These are phyloP conservation scores for Morpho achilles DNA, from an alignment of 2,888 invertebrate genomes.

Conservation along the genomic window DNA sequence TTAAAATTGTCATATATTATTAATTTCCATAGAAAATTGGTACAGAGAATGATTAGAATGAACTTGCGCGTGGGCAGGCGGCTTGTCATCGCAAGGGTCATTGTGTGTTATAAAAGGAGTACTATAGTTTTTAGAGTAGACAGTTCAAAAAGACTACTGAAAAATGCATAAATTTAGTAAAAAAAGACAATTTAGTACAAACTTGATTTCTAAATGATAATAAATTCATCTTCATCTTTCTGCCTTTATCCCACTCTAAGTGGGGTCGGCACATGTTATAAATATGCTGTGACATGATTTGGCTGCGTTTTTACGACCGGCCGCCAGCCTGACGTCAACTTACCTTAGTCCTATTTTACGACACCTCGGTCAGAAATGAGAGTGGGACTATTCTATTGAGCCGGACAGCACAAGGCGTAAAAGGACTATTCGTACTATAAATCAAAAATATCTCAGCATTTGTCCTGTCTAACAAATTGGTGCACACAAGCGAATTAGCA, in stretches of 20 bases:
- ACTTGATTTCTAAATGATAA: too few relatives aligned
- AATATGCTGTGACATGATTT: too few relatives aligned
- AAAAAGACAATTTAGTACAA: not conserved
- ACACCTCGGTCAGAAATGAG: too few relatives aligned
- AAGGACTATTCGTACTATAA: too few relatives aligned
- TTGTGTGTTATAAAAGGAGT: conserved; percentile 46
- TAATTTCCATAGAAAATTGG: conserved; percentile 6
- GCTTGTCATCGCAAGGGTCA: conserved; percentile 71
- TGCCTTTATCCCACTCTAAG: too few relatives aligned
- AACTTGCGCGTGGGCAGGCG: conserved; percentile 65
- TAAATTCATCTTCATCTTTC: too few relatives aligned
- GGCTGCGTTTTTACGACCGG: too few relatives aligned
- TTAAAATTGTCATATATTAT: not conserved
- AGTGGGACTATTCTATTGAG: too few relatives aligned
- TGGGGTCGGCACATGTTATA: too few relatives aligned
- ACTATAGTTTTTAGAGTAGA: conserved; percentile 19
- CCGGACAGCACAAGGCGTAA: too few relatives aligned
- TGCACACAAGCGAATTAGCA: conserved; percentile 53
- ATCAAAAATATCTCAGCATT: not conserved
- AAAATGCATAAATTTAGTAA: not conserved
- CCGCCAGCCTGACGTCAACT: too few relatives aligned
- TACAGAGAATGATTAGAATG: conserved; percentile 57
- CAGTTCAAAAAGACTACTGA: not conserved
- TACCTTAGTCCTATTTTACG: too few relatives aligned
- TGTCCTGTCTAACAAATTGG: conserved; percentile 57